Base-by-base conservation (phyloP, 1,140 invertebrate genomes). In the Cyclargus thomasi region DNA sequence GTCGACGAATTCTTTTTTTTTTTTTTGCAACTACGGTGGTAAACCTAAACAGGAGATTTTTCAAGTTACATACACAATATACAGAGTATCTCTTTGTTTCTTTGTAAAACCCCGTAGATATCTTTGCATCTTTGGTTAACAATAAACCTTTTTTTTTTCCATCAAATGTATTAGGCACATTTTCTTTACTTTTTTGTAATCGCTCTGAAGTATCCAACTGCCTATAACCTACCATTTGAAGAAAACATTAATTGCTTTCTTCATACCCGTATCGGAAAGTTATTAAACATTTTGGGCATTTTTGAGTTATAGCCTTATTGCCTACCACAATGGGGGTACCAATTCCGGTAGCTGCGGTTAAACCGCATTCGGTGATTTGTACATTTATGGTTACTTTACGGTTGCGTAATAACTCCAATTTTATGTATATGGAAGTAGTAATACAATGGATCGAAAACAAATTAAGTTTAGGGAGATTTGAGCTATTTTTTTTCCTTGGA, bases 371-470 rank as follows among this genome's bases (percentile, higher is more conserved):
- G 39, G 39, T 47, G 39, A 47, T 47, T 47, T 29, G 29, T 29
- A 47, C 39, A 47, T 47, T 47, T 47, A 47, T 47, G 39, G 39
- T 47, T 47, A 47, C 39, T 47, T 47, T 47, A 47, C 14, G 39
- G 39, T 47, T 47, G 14, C 8, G 39, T 47, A 47, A 47, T 47
- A 47, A 47, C 39, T 47, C 29, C 2, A 29, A 29, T 47, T 47
- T 47, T 47, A 47, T 47, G 39, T 8, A 47, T 47, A 47, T 14
- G 39, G 10, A 47, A 47, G 14, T 16, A 14, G 8, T 29, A 47
- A 47, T 47, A 11, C 39, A 29, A 29, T 29, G 29, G 29, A 29
- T 29, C 5, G 29, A 29, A 29, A 29, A 8, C 29, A 29, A 29
- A 29, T 29, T 29, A 29, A 29, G 8, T 29, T 29, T 29, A 7